phyloP scores from a whole-genome alignment of 2,888 invertebrate genomes.

The Julus scanicus region DNA sequence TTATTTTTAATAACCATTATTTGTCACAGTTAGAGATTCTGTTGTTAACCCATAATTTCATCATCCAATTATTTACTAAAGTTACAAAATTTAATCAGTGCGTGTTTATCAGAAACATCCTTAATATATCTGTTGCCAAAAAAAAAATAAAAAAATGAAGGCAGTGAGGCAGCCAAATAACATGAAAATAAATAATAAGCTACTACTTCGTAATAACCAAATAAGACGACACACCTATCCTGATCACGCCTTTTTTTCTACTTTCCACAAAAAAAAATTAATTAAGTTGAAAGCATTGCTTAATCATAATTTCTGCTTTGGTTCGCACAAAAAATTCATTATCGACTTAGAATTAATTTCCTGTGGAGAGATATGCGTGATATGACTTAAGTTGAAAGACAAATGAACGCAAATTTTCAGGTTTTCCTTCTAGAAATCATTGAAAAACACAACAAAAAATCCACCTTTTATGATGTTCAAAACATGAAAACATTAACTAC shows the following conservation, averaged over 20 bases:
- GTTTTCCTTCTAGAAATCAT: not conserved
- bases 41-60: too few species aligned
- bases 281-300: not conserved
- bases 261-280: not conserved
- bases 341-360: not conserved
- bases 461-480: not conserved
- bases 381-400: not conserved
- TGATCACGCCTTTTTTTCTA: not conserved
- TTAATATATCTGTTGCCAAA: not conserved
- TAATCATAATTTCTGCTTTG: not conserved
- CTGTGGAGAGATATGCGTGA: not conserved
- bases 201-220: not conserved
- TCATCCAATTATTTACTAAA: not conserved
- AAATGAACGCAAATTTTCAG: not conserved
- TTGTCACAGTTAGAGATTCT: too few species aligned
- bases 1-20: too few species aligned
- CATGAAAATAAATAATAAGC: constrained; percentile 13
- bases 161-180: not conserved
- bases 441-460: not conserved
- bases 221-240: constrained; percentile 25
- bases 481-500: too few species aligned
- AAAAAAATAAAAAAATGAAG: not conserved
- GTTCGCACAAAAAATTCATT: not conserved
- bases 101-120: not conserved
- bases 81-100: not conserved